Percentiles rank a stretch among this genome's conserved stretches.
phyloP scores from a whole-genome alignment of 2,797 vertebrate genomes.

The Ctenochaetus hawaiiensis region DNA sequence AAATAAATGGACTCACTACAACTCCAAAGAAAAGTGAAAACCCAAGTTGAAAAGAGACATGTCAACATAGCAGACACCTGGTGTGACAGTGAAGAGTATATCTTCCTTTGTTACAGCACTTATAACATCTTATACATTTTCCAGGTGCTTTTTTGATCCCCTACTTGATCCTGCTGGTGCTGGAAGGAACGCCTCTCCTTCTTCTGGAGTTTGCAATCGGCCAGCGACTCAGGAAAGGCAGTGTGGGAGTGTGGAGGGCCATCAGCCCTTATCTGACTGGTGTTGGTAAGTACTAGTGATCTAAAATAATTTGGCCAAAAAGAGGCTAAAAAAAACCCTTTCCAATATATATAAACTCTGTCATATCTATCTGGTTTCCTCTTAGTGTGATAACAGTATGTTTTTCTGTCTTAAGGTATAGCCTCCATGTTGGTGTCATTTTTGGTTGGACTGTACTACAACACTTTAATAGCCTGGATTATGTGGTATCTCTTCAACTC shows the following conservation, averaged over 20 bases:
- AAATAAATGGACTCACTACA: background rate
- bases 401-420: constrained; percentile 81
- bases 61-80: background rate
- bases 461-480: constrained; percentile 94
- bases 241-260: constrained; percentile 87
- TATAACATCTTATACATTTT: constrained; percentile 10
- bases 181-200: constrained; percentile 94
- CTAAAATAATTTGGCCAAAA: background rate
- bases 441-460: constrained; percentile 92
- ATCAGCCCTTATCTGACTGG: constrained; percentile 92
- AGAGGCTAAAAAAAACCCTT: background rate
- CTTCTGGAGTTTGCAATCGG: constrained; percentile 95
- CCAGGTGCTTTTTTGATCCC: constrained; percentile 97
- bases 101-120: background rate
- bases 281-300: constrained; percentile 84
- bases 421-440: constrained; percentile 92
- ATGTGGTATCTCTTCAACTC: constrained; percentile 99
- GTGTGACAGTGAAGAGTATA: background rate
- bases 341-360: background rate
- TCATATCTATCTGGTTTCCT: background rate
- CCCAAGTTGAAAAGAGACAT: background rate
- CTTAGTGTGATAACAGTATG: background rate
- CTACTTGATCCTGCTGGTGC: constrained; percentile 92
- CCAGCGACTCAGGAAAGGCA: constrained; percentile 93
- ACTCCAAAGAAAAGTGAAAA: background rate